A percentile compares a stretch with the other conserved stretches of the same genome.
Evolutionary conservation across 2,888 invertebrate species (phyloP).

Genomic region (Pollenia griseotomentosa): DNA sequence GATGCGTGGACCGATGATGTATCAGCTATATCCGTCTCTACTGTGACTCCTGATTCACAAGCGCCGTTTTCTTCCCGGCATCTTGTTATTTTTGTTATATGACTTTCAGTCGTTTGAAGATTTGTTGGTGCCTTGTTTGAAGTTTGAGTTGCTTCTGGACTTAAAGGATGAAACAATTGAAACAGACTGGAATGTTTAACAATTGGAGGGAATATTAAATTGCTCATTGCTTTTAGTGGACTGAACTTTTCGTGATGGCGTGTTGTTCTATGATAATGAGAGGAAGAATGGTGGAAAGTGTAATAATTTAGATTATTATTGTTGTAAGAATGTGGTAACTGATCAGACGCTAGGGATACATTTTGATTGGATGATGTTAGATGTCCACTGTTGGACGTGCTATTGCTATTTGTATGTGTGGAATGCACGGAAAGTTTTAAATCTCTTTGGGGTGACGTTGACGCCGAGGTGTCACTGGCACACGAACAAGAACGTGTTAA

Average conservation of each 20-base stretch:
- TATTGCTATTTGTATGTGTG: constrained; percentile 57
- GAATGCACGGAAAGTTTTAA: constrained; percentile 49
- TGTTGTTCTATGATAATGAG: constrained; percentile 56
- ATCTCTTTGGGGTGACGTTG: constrained; percentile 43
- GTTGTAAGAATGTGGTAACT: constrained; percentile 60
- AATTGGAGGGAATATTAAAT: constrained; percentile 82
- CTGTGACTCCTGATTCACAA: background rate
- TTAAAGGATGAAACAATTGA: constrained; percentile 80
- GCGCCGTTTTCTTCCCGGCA: constrained; percentile 29
- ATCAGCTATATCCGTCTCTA: constrained; percentile 43
- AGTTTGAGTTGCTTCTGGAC: constrained; percentile 46
- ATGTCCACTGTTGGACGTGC: constrained; percentile 55
- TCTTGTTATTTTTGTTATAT: constrained; percentile 17
- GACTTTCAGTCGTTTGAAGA: constrained; percentile 41
- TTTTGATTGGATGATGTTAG: constrained; percentile 49
- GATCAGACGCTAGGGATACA: constrained; percentile 29
- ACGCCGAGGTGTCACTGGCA: constrained; percentile 72
- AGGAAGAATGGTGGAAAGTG: constrained; percentile 65
- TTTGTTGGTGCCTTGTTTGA: background rate
- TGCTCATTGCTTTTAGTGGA: constrained; percentile 84
- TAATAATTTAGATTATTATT: constrained; percentile 71
- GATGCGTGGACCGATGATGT: constrained; percentile 31
- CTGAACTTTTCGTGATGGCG: constrained; percentile 83
- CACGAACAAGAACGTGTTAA: constrained; percentile 79
- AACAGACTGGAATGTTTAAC: constrained; percentile 83